Evolutionary conservation across 2,888 invertebrate genomes (phyloP).

Genomic region (Sesamia inferens): DNA sequence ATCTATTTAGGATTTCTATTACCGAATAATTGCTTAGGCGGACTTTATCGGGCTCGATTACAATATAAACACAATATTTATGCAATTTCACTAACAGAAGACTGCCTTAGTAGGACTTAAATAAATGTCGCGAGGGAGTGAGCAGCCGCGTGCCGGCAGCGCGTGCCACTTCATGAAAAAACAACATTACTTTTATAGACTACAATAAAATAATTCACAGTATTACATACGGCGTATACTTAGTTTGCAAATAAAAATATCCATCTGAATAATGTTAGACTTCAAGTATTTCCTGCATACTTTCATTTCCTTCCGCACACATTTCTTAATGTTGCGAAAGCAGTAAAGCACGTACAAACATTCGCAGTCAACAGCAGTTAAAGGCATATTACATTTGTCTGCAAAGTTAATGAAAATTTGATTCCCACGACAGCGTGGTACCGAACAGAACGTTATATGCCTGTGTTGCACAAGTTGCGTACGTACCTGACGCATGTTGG

Average conservation of each 20-base stretch:
- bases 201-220: constrained; percentile 43
- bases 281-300: constrained; percentile 50
- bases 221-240: constrained; percentile 19
- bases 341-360: constrained; percentile 32
- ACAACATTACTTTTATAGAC: constrained; percentile 41
- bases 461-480: constrained; percentile 50
- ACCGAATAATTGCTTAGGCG: constrained; percentile 44
- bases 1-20: constrained; percentile 44
- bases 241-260: constrained; percentile 49
- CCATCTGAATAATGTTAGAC: constrained; percentile 40
- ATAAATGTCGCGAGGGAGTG: constrained; percentile 23
- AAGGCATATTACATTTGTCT: constrained; percentile 37
- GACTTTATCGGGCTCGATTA: constrained; percentile 43
- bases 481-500: constrained; percentile 43
- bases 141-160: constrained; percentile 25
- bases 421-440: constrained; percentile 59
- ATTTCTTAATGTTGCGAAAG: constrained; percentile 45
- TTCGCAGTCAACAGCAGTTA: constrained; percentile 37
- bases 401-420: constrained; percentile 55
- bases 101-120: constrained; percentile 14
- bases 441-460: constrained; percentile 37
- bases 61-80: constrained; percentile 50
- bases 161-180: constrained; percentile 40
- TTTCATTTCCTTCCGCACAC: constrained; percentile 59
- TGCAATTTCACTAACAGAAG: constrained; percentile 35